Conservation (phyloP, 2,888 invertebrate species). For the Ctena decussata region DNA sequence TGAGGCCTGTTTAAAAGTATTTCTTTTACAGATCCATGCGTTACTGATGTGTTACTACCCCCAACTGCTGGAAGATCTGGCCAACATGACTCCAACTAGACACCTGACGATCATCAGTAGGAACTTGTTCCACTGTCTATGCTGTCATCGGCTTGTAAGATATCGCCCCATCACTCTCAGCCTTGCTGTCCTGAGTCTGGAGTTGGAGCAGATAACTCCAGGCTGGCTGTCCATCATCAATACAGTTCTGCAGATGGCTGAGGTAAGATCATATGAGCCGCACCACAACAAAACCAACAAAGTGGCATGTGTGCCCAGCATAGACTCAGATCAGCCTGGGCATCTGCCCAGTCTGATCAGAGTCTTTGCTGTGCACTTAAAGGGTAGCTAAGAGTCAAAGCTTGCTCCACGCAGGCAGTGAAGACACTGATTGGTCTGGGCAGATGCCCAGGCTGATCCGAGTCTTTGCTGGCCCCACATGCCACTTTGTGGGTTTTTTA, state of each 20-base stretch:
- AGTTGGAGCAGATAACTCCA: constrained; percentile 86
- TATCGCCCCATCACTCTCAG: constrained; percentile 93
- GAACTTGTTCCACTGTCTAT: constrained; percentile 88
- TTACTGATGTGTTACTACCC: constrained; percentile 83
- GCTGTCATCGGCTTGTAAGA: constrained; percentile 90
- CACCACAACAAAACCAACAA: too few relatives aligned
- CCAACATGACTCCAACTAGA: constrained; percentile 82
- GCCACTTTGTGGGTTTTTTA: too few relatives aligned
- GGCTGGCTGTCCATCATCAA: constrained; percentile 83
- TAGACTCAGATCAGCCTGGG: too few relatives aligned
- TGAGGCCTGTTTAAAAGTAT: too few relatives aligned
- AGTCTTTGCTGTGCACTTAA: too few relatives aligned
- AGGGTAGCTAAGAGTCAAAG: too few relatives aligned
- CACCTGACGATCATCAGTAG: constrained; percentile 82
- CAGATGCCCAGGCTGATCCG: too few relatives aligned
- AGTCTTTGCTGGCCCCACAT: too few relatives aligned
- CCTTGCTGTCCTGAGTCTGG: constrained; percentile 92
- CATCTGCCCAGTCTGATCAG: too few relatives aligned
- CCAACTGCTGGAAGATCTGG: constrained; percentile 81
- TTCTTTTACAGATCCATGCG: constrained; percentile 81
- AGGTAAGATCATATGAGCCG: constrained; percentile 78
- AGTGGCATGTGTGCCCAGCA: too few relatives aligned
- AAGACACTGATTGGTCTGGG: too few relatives aligned
- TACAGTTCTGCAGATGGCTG: constrained; percentile 80
- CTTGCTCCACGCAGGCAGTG: too few relatives aligned